phyloP scores from a whole-genome alignment of 2,797 vertebrate species.

The Labeo calbasu region DNA sequence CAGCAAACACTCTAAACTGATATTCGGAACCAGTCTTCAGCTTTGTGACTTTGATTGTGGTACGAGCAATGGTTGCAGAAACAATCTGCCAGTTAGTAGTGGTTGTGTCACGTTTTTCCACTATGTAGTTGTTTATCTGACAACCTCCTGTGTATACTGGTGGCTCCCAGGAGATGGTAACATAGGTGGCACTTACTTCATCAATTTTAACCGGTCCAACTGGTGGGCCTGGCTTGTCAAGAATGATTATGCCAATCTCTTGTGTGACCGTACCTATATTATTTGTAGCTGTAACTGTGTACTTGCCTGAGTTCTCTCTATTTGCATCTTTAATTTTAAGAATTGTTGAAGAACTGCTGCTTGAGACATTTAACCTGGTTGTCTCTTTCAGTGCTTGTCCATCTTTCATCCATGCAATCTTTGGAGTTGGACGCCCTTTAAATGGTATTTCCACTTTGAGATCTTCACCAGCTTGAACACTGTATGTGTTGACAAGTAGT shows the following conservation, averaged over 20 bases:
- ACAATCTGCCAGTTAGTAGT: slow-evolving; percentile 94
- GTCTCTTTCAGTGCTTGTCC: slow-evolving; percentile 92
- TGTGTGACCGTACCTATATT: slow-evolving; percentile 84
- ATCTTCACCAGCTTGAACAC: slow-evolving; percentile 91
- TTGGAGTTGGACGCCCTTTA: slow-evolving; percentile 88
- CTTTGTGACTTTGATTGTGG: slow-evolving; percentile 93
- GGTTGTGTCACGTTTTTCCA: slow-evolving; percentile 97
- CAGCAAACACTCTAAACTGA: slow-evolving; percentile 96
- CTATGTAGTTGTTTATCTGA: slow-evolving; percentile 97
- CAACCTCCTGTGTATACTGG: slow-evolving; percentile 95
- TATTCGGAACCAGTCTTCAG: slow-evolving; percentile 94
- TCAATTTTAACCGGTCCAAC: slow-evolving; percentile 93
- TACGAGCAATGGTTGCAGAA: slow-evolving; percentile 96
- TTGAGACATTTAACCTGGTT: slow-evolving; percentile 91
- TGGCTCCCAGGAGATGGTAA: slow-evolving; percentile 91
- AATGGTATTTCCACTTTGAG: slow-evolving; percentile 95
- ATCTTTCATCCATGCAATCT: slow-evolving; percentile 92
- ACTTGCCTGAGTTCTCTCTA: slow-evolving; percentile 95
- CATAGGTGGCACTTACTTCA: slow-evolving; percentile 92
- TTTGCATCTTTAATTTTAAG: slow-evolving; percentile 92
- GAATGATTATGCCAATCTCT: slow-evolving; percentile 87
- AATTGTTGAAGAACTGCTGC: slow-evolving; percentile 81
- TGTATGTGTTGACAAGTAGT: slow-evolving; percentile 88
- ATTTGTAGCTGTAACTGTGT: slow-evolving; percentile 89
- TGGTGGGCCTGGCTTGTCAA: slow-evolving; percentile 96